Evolutionary conservation across 2,113 vertebrate genomes (phyloP).

Genomic region (Phoenicopterus ruber): DNA sequence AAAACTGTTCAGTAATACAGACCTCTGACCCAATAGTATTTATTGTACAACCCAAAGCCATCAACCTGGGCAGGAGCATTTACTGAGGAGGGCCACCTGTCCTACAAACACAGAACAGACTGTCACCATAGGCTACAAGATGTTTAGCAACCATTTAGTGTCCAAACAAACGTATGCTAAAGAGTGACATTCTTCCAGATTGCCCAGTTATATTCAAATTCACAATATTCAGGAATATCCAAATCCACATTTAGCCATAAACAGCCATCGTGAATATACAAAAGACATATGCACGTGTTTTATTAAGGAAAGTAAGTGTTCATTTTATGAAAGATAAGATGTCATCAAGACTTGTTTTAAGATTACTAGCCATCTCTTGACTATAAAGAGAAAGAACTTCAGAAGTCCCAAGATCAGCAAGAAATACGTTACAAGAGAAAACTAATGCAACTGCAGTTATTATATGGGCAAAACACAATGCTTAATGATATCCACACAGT

Average conservation of each 20-base stretch:
- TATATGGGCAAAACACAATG: not conserved
- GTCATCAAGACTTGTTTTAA: not conserved
- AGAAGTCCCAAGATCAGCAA: not conserved
- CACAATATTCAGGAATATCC: not conserved
- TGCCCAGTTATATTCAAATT: not conserved
- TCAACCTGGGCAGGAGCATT: not conserved
- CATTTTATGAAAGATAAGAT: not conserved
- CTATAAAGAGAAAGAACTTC: not conserved
- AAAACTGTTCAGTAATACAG: not conserved
- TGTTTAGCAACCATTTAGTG: not conserved
- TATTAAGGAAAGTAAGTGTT: not conserved
- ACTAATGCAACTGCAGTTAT: not conserved
- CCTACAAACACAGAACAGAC: not conserved
- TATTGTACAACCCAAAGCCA: not conserved
- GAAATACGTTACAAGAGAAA: not conserved
- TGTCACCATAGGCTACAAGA: not conserved
- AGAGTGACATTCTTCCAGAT: not conserved
- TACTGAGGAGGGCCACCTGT: not conserved
- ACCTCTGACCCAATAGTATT: not conserved
- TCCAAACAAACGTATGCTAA: not conserved
- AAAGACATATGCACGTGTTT: not conserved
- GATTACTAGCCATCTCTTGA: not conserved
- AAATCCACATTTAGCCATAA: not conserved
- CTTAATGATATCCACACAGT: not conserved
- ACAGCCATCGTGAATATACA: not conserved